Conservation (phyloP, 2,888 invertebrate species). For the Fragum fragum region DNA sequence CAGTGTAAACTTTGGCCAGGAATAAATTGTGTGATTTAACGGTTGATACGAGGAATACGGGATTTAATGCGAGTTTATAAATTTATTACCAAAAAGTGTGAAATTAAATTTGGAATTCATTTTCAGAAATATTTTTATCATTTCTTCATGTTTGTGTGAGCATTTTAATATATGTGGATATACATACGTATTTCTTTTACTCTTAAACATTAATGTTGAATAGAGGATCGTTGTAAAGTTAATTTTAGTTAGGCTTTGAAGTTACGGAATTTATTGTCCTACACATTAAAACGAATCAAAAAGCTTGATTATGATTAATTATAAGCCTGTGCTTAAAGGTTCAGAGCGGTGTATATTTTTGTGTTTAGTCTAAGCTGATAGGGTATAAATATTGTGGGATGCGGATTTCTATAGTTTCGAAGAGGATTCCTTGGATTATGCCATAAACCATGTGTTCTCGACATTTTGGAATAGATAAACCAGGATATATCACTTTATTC, state of each 20-base stretch:
- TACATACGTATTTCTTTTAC: too few relatives aligned
- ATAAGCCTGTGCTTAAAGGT: background rate
- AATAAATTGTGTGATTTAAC: conserved; percentile 1
- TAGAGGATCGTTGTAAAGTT: too few relatives aligned
- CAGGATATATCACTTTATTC: conserved; percentile 18
- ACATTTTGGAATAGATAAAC: conserved; percentile 4
- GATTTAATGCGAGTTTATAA: background rate
- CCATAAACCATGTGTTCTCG: conserved; percentile 23
- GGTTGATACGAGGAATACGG: background rate
- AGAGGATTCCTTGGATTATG: background rate
- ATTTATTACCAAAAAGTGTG: background rate
- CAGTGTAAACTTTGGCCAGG: background rate
- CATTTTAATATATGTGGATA: too few relatives aligned
- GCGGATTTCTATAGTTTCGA: conserved; percentile 1
- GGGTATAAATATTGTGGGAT: background rate
- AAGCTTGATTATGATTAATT: background rate
- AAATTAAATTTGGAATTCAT: too few relatives aligned
- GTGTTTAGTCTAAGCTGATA: background rate
- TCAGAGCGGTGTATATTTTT: background rate
- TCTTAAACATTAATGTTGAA: too few relatives aligned
- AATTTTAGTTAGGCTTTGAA: background rate
- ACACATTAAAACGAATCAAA: background rate
- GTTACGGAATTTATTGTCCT: background rate
- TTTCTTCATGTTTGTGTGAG: too few relatives aligned
- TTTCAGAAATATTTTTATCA: too few relatives aligned